Evolutionary conservation across 2,888 invertebrate genomes (phyloP).

Genomic region (Metalampra italica): DNA sequence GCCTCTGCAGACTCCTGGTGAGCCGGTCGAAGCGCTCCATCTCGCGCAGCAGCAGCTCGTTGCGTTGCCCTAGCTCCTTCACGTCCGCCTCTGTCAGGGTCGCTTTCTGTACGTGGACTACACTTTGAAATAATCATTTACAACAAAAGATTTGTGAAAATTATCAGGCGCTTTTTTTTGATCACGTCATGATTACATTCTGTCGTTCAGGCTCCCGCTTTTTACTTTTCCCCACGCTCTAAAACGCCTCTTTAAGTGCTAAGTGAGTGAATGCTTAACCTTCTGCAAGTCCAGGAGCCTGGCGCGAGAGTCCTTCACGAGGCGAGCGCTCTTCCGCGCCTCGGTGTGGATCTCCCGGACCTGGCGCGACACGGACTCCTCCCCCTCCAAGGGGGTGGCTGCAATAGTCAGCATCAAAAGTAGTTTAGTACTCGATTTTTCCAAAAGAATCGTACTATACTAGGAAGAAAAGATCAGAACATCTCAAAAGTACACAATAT

Average conservation of each 20-base stretch:
- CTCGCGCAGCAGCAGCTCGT: slow-evolving; percentile 77
- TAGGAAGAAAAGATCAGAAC: not conserved
- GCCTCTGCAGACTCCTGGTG: slow-evolving; percentile 76
- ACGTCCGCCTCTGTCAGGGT: slow-evolving; percentile 78
- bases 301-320: slow-evolving; percentile 52
- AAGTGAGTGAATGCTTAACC: slow-evolving; percentile 17
- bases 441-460: too few relatives aligned
- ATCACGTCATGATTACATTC: too few relatives aligned
- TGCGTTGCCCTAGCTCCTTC: slow-evolving; percentile 74
- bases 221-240: too few relatives aligned
- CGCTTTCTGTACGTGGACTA: slow-evolving; percentile 63
- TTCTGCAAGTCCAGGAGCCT: slow-evolving; percentile 58
- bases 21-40: slow-evolving; percentile 80
- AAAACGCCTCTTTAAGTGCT: too few relatives aligned
- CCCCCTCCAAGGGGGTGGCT: slow-evolving; percentile 19
- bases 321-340: slow-evolving; percentile 51
- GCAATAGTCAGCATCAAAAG: too few relatives aligned
- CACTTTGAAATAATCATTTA: not conserved
- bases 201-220: too few relatives aligned
- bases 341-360: slow-evolving; percentile 57
- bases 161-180: too few relatives aligned
- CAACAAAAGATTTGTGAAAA: too few relatives aligned
- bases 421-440: too few relatives aligned
- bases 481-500: not conserved
- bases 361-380: slow-evolving; percentile 40